Base-by-base conservation (phyloP, 1,140 invertebrate species). In the Apis florea region DNA sequence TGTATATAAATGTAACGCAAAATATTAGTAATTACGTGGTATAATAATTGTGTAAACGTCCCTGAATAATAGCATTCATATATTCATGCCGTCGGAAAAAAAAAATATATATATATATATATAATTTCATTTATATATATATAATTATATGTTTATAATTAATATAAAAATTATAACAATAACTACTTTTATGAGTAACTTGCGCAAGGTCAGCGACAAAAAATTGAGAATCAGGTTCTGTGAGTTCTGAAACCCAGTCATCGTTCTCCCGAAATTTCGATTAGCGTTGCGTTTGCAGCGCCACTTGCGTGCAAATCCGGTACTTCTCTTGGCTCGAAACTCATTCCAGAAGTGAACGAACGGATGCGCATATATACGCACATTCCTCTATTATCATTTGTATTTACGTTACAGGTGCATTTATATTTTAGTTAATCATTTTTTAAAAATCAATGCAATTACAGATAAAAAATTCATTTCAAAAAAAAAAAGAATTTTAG, bases 201-300 rank as follows among this genome's bases (percentile, higher is more conserved):
- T 53, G 83, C 68, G 83, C 63, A 84, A 89, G 86, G 83, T 88
- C 86, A 88, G 85, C 85, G 85, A 85, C 78, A 85, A 83, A 85
- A 77, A 85, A 82, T 77, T 40, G 67, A 72, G 73, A 61, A 63
- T 59, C 73, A 59, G 66, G 72, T 84, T 84, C 71, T 70, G 61
- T 64, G 79, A 76, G 83, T n/a, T n/a, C n/a, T 53, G 63, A 81
- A 72, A 66, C 70, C 66, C 71, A 85, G 83, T 85, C 84, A 85
- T 85, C 83, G 79, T 68, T 79, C 84, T 76, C 74, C 78, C 74
- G 73, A 81, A 82, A 86, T 85, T 79, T 80, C 70, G 78, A 68
- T 68, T 67, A 56, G 54, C 53, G 59, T 74, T 53, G 47, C 51
- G 53, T 8, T 26, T 3, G 71, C 54, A 54, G 13, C 59, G 73